These are phyloP conservation scores for Phallusia fumigata DNA, from an alignment of 23 tunicate species.

Conservation along the genomic window DNA sequence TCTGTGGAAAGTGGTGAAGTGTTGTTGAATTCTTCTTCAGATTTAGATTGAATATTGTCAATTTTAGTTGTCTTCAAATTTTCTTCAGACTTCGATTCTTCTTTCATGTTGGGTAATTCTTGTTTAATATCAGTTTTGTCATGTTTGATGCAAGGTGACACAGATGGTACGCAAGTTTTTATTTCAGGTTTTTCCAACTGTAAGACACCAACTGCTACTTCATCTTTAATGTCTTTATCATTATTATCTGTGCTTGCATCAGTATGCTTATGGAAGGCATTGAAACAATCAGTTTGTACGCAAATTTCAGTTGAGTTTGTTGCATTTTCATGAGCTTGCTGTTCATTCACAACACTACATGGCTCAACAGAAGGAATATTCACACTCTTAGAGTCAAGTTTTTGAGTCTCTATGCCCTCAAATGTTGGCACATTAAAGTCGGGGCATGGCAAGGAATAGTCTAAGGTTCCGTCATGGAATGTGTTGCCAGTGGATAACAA, in stretches of 20 bases:
- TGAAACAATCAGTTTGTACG: not conserved
- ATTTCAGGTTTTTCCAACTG: not conserved
- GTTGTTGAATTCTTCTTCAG: not conserved
- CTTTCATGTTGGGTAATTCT: not conserved
- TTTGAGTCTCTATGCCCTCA: not conserved
- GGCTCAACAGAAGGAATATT: not conserved
- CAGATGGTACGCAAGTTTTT: not conserved
- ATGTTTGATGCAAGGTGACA: not conserved
- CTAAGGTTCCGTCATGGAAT: not conserved
- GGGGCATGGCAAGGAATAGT: not conserved
- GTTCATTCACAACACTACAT: not conserved
- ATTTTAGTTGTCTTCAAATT: not conserved
- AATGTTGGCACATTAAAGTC: not conserved
- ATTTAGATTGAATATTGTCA: not conserved
- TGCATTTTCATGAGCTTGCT: not conserved
- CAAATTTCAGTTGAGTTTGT: not conserved
- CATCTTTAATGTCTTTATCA: not conserved
- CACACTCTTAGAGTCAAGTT: not conserved
- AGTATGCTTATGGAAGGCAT: not conserved
- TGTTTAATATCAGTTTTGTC: not conserved
- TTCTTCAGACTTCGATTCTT: too few relatives aligned
- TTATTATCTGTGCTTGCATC: not conserved
- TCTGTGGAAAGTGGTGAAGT: conserved; percentile 26
- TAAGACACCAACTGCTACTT: not conserved
- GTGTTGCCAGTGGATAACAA: not conserved